phyloP scores from a whole-genome alignment of 2,888 invertebrate genomes.

The Tipula confusa region DNA sequence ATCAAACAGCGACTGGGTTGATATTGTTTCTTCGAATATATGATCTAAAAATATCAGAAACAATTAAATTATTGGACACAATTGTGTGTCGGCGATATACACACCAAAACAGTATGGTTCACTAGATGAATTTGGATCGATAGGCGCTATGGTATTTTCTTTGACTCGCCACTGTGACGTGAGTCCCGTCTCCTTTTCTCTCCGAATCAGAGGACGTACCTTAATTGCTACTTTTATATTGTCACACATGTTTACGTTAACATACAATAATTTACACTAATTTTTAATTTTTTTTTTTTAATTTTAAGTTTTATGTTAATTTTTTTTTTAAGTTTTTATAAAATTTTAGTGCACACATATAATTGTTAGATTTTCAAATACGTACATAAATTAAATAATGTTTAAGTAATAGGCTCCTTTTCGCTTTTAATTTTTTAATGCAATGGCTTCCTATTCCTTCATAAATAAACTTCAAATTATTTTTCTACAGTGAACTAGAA shows the following conservation, averaged over 20 bases:
- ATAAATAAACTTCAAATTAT: background rate
- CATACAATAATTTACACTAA: background rate
- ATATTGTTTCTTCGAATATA: slow-evolving; percentile 59
- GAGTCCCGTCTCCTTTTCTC: slow-evolving; percentile 59
- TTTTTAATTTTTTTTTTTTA: background rate
- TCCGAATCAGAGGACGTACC: slow-evolving; percentile 62
- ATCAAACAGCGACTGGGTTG: slow-evolving; percentile 62
- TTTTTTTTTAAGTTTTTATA: background rate
- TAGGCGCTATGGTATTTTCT: slow-evolving; percentile 56
- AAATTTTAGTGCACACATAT: background rate
- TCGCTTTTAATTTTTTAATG: background rate
- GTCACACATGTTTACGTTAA: slow-evolving; percentile 44
- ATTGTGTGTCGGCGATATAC: no score
- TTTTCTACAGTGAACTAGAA: background rate
- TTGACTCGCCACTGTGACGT: slow-evolving; percentile 59
- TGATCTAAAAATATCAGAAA: slow-evolving; percentile 57
- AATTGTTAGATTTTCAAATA: background rate
- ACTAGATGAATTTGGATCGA: slow-evolving; percentile 52
- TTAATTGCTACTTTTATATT: slow-evolving; percentile 74
- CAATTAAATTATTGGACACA: background rate
- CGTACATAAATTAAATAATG: background rate
- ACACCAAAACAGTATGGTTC: slow-evolving; percentile 52
- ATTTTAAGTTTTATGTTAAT: background rate
- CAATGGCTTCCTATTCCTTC: background rate
- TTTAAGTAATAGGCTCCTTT: background rate